phyloP scores from a whole-genome alignment of 1,140 invertebrate genomes.

The Mercenaria mercenaria region DNA sequence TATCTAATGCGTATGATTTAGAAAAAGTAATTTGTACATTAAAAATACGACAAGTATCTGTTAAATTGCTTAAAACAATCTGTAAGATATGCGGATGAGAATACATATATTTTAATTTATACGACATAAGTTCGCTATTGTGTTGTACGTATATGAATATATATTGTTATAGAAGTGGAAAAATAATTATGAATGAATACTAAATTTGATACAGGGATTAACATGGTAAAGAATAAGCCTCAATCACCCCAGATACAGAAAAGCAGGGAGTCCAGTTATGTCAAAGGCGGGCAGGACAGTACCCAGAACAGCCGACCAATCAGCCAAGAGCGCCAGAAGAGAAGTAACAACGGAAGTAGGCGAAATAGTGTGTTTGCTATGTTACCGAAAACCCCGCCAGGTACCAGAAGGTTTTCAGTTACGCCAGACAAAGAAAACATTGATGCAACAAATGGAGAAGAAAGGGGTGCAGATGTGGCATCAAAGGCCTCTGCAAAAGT shows the following conservation, averaged over 20 bases:
- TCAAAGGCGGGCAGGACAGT: neutral
- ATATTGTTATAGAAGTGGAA: too few relatives aligned
- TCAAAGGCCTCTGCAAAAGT: slow-evolving; percentile 35
- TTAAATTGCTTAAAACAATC: too few relatives aligned
- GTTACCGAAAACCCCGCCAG: slow-evolving; percentile 16
- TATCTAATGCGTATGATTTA: too few relatives aligned
- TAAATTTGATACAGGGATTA: too few relatives aligned
- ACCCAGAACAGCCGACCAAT: neutral
- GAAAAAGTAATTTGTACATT: too few relatives aligned
- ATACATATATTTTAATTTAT: too few relatives aligned
- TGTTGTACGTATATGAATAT: too few relatives aligned
- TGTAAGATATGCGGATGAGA: too few relatives aligned
- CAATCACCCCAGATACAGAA: neutral
- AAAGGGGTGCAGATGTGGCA: slow-evolving; percentile 19
- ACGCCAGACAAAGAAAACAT: neutral
- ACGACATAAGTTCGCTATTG: too few relatives aligned
- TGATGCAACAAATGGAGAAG: neutral
- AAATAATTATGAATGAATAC: too few relatives aligned
- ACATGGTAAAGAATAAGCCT: neutral
- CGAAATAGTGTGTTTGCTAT: slow-evolving; percentile 1
- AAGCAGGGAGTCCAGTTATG: neutral
- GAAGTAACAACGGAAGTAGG: neutral
- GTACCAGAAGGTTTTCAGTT: neutral
- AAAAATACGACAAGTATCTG: too few relatives aligned
- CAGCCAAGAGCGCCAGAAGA: neutral